These are phyloP conservation scores for Coptotermes formosanus DNA, from an alignment of 1,140 invertebrate species.

Conservation along the genomic window DNA sequence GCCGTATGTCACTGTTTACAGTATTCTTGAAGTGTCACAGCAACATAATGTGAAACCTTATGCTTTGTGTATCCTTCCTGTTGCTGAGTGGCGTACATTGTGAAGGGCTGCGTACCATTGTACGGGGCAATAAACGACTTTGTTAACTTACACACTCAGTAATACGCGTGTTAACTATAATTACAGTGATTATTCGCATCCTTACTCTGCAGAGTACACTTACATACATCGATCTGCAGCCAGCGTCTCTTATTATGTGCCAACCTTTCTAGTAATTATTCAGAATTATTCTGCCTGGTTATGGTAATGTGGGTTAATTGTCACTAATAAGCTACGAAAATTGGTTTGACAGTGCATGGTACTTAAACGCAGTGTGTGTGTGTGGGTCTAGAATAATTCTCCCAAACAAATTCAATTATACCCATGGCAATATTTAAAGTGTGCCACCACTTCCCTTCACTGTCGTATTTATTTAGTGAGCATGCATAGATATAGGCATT, in stretches of 20 bases:
- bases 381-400: background rate
- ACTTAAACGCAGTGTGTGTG: background rate
- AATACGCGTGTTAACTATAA: background rate
- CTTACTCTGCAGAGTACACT: background rate
- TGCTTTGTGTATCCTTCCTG: no score
- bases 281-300: background rate
- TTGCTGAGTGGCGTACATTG: no score
- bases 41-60: no score
- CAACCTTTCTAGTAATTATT: background rate
- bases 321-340: background rate
- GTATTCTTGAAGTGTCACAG: no score
- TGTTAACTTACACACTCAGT: background rate
- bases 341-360: background rate
- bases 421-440: background rate
- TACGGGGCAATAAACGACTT: no score
- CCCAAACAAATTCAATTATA: conserved; percentile 19
- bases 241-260: background rate
- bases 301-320: background rate
- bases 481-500: conserved; percentile 13
- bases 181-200: background rate
- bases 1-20: no score
- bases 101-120: no score
- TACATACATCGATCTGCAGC: background rate
- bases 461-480: conserved; percentile 10
- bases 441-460: background rate